These are phyloP conservation scores for Pharmacophagus antenor DNA, from an alignment of 2,888 invertebrate genomes.

Conservation along the genomic window DNA sequence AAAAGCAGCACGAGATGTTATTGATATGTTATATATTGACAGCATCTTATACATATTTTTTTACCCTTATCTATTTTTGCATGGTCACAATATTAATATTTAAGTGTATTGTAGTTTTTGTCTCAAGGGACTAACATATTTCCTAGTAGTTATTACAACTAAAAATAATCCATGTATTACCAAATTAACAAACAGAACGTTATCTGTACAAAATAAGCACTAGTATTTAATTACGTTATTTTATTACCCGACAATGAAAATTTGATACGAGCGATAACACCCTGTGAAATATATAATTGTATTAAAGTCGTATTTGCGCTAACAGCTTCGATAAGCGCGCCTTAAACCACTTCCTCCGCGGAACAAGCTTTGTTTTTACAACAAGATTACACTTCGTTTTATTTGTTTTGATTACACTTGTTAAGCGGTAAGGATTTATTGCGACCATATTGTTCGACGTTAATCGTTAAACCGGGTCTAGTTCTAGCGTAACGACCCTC, in stretches of 20 bases:
- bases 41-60: no score
- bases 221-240: conserved; percentile 23
- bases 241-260: conserved; percentile 16
- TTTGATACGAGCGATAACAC: conserved; percentile 37
- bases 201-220: conserved; percentile 12
- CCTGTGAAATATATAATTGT: conserved; percentile 62
- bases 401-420: conserved; percentile 32
- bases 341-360: conserved; percentile 46
- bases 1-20: no score
- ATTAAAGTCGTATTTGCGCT: conserved; percentile 55
- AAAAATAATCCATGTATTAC: no score
- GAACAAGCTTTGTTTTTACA: conserved; percentile 43
- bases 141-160: no score
- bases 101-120: no score
- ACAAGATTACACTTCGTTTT: conserved; percentile 33
- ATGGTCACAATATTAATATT: no score
- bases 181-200: conserved; percentile 9
- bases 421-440: conserved; percentile 31
- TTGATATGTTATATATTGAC: no score
- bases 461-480: conserved; percentile 29
- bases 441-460: conserved; percentile 30
- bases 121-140: no score
- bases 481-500: conserved; percentile 22
- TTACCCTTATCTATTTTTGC: no score
- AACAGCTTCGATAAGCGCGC: conserved; percentile 49